Conservation (phyloP, 1,140 invertebrate genomes). For the Wiebesia pumilae region DNA sequence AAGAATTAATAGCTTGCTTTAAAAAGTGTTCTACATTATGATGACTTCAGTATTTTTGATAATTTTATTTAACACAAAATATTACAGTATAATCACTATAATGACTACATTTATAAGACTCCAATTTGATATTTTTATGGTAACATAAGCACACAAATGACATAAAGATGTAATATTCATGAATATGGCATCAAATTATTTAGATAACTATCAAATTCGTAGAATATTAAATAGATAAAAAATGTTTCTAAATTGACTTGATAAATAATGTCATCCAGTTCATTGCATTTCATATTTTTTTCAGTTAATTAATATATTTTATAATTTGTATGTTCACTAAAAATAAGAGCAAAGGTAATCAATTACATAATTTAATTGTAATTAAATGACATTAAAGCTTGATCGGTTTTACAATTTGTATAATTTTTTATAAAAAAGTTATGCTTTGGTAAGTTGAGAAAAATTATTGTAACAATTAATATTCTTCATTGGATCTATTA, state of each 20-base stretch:
- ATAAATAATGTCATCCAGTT: conserved; percentile 11
- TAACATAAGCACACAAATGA: conserved; percentile 42
- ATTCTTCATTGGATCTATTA: not conserved
- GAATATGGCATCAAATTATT: conserved; percentile 11
- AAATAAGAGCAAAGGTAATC: conserved; percentile 40
- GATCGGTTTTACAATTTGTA: not conserved
- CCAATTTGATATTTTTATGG: conserved; percentile 41
- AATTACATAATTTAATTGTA: conserved; percentile 16
- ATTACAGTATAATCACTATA: conserved; percentile 58
- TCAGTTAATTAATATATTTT: not conserved
- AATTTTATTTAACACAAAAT: conserved; percentile 59
- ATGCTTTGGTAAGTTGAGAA: not conserved
- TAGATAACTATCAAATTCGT: conserved; percentile 9
- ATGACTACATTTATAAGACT: conserved; percentile 61
- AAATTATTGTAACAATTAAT: conserved; percentile 3
- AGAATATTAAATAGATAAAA: conserved; percentile 5
- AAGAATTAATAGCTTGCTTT: conserved; percentile 23
- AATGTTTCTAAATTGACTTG: conserved; percentile 10
- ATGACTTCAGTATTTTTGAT: conserved; percentile 50
- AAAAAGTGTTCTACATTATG: conserved; percentile 59
- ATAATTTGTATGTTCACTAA: not conserved
- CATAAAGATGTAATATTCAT: conserved; percentile 28
- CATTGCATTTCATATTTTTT: conserved; percentile 22
- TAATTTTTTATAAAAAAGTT: not conserved
- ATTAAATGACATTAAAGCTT: not conserved